Evolutionary conservation across 1,140 invertebrate species (phyloP).

Genomic region (Elysia chlorotica): DNA sequence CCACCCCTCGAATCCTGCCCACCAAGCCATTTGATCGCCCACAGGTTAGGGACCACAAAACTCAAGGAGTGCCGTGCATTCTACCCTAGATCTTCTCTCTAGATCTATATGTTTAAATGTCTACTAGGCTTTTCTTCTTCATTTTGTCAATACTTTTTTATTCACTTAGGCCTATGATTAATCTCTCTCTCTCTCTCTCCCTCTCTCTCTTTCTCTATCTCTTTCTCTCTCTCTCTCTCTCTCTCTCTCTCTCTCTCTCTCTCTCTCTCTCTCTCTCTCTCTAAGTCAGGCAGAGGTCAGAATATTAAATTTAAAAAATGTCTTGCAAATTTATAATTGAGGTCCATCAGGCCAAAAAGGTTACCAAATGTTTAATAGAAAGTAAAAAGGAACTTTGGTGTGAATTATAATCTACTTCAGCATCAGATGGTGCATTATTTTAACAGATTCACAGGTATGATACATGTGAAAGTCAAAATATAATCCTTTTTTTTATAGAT

Average conservation of each 20-base stretch:
- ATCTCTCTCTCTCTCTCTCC: not conserved
- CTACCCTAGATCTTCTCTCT: no score
- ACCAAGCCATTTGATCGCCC: no score
- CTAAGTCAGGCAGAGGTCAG: not conserved
- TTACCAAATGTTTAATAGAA: not conserved
- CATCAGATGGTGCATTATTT: not conserved
- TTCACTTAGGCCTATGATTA: no score
- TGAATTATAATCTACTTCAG: not conserved
- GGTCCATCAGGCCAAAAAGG: no score
- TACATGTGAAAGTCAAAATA: not conserved
- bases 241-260: not conserved
- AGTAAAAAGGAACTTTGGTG: not conserved
- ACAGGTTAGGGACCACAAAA: no score
- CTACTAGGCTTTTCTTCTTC: no score
- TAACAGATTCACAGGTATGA: not conserved
- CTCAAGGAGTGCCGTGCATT: no score
- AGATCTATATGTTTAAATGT: no score
- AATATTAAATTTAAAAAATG: not conserved
- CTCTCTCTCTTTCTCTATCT: not conserved
- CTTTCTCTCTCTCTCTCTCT: not conserved
- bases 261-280: constrained; percentile 2
- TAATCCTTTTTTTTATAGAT: not conserved
- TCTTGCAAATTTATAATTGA: not conserved
- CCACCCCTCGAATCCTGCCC: no score
- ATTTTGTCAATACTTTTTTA: no score